A percentile compares a stretch with the other conserved stretches of the same genome.
These are phyloP conservation scores for Dicaeum eximium DNA, from an alignment of 2,113 vertebrate species.

Conservation along the genomic window DNA sequence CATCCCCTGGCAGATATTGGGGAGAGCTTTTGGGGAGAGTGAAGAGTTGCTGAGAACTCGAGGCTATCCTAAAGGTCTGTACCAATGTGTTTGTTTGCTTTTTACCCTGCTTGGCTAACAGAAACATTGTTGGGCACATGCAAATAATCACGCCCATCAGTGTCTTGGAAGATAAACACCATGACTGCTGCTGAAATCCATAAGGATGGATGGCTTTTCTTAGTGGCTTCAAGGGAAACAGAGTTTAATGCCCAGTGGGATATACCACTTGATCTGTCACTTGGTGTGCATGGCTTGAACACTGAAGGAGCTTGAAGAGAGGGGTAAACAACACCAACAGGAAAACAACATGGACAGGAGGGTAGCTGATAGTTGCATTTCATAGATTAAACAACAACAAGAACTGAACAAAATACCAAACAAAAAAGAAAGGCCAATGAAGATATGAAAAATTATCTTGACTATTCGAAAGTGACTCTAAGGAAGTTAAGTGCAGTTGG, in stretches of 20 bases:
- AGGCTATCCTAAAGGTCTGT: neutral
- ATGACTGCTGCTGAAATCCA: neutral
- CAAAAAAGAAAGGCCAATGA: neutral
- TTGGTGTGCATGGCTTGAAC: neutral
- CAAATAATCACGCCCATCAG: too few relatives aligned
- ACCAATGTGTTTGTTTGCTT: neutral
- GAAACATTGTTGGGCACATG: neutral
- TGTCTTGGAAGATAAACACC: fast-evolving
- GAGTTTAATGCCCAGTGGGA: neutral
- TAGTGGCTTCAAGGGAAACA: neutral
- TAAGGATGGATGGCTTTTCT: neutral
- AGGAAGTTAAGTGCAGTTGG: neutral
- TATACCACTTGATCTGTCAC: neutral
- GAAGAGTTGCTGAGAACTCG: neutral
- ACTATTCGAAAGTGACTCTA: fast-evolving
- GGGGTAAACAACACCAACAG: neutral
- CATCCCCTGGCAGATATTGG: neutral
- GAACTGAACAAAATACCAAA: neutral
- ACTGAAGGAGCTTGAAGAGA: neutral
- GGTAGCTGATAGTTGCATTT: neutral
- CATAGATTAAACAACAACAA: neutral
- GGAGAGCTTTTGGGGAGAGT: neutral
- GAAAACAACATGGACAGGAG: neutral
- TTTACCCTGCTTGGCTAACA: neutral
- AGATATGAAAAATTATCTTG: neutral